Evolutionary conservation across 2,113 vertebrate species (phyloP).

Genomic region (Lasiurus borealis): DNA sequence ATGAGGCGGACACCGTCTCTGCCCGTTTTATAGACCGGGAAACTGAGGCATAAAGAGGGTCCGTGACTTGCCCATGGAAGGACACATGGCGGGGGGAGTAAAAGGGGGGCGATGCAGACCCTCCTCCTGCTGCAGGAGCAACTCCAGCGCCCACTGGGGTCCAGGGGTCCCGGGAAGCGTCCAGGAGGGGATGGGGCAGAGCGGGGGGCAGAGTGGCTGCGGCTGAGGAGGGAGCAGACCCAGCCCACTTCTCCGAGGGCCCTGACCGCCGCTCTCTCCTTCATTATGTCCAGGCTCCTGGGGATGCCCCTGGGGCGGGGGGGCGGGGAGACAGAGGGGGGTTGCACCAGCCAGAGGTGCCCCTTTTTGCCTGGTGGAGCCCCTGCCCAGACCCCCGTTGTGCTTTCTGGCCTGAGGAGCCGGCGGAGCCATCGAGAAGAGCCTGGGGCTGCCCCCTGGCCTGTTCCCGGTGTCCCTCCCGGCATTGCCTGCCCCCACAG

Average conservation of each 20-base stretch:
- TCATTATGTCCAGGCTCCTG: background rate
- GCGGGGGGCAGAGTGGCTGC: background rate
- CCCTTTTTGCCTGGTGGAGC: background rate
- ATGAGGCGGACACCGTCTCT: rapidly evolving
- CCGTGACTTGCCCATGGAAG: background rate
- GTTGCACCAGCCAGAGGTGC: rapidly evolving
- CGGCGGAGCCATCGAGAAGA: background rate
- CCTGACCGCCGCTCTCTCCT: background rate
- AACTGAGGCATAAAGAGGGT: conserved; percentile 62
- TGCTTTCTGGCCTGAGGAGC: background rate
- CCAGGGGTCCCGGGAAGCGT: background rate
- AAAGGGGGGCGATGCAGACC: background rate
- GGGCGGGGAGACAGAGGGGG: rapidly evolving
- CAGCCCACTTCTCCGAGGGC: background rate
- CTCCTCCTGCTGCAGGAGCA: background rate
- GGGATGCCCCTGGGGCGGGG: background rate
- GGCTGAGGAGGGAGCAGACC: background rate
- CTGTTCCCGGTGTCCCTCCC: background rate
- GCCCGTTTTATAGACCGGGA: conserved; percentile 36
- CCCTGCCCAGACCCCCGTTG: background rate
- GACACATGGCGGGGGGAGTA: background rate
- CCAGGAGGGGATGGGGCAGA: background rate
- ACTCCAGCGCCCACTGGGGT: background rate
- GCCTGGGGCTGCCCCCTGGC: background rate
- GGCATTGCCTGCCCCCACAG: background rate